phyloP scores from a whole-genome alignment of 2,888 invertebrate species.

The Lasioglossum pauxillum region DNA sequence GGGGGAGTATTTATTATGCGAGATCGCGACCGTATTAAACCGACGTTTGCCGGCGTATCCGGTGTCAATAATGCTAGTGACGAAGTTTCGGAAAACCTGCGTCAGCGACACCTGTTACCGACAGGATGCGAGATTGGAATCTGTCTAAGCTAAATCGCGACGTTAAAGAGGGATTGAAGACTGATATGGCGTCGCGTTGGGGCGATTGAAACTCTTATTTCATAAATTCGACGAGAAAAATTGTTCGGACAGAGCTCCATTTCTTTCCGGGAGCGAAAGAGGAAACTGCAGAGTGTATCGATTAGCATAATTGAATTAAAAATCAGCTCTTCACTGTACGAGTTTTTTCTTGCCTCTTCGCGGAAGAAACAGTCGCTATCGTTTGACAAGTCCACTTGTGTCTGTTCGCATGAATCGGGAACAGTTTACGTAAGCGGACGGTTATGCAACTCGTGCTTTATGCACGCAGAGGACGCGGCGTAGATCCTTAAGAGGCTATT shows the following conservation, averaged over 20 bases:
- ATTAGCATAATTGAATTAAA: neutral
- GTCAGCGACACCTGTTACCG: constrained; percentile 50
- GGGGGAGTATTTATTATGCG: constrained; percentile 29
- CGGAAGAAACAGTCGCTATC: neutral
- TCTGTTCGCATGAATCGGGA: neutral
- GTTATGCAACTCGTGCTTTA: constrained; percentile 45
- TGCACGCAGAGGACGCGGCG: constrained; percentile 11
- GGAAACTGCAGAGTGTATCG: neutral
- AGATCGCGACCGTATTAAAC: constrained; percentile 33
- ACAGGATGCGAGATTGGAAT: constrained; percentile 56
- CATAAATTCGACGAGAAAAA: neutral
- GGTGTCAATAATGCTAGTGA: constrained; percentile 50
- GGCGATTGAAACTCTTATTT: constrained; percentile 30
- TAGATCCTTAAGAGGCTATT: constrained; percentile 38
- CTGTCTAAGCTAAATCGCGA: constrained; percentile 41
- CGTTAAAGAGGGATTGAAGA: constrained; percentile 40
- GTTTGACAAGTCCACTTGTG: neutral
- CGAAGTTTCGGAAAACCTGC: constrained; percentile 50
- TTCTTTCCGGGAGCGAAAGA: neutral
- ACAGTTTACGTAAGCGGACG: constrained; percentile 32
- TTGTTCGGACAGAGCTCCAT: neutral
- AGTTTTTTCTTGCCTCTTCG: neutral
- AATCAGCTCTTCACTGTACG: neutral
- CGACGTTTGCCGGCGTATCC: constrained; percentile 43
- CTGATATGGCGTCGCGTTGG: constrained; percentile 5